A percentile compares a stretch with the other conserved stretches of the same genome.
phyloP scores from a whole-genome alignment of 2,797 vertebrate species.

The Gymnocypris eckloni region DNA sequence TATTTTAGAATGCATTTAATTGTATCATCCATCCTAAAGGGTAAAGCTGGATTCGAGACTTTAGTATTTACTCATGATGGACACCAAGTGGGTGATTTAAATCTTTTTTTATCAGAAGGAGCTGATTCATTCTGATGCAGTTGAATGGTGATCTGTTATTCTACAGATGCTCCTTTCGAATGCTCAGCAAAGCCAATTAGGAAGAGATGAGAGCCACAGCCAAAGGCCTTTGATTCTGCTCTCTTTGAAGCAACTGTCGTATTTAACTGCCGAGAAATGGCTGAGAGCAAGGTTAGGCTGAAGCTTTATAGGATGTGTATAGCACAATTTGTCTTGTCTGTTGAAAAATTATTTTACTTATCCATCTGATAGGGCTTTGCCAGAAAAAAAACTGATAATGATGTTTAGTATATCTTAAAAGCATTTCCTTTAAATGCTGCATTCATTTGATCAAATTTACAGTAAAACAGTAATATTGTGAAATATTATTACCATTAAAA shows the following conservation, averaged over 20 bases:
- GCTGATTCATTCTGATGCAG: constrained; percentile 25
- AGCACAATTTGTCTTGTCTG: background rate
- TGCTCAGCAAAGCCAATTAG: constrained; percentile 60
- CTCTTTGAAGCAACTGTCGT: constrained; percentile 76
- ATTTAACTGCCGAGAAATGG: constrained; percentile 74
- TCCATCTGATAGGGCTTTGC: background rate
- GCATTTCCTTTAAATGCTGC: background rate
- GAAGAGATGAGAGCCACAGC: constrained; percentile 71
- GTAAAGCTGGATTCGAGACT: background rate
- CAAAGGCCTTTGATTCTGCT: constrained; percentile 68
- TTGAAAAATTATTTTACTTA: constrained; percentile 26
- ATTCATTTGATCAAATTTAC: background rate
- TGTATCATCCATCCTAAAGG: constrained; percentile 9
- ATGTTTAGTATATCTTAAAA: background rate
- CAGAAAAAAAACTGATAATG: background rate
- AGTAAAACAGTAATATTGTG: background rate
- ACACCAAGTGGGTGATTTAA: background rate
- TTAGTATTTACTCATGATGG: constrained; percentile 1
- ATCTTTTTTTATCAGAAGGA: constrained; percentile 11
- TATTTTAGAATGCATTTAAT: constrained; percentile 18
- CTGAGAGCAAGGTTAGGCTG: constrained; percentile 62
- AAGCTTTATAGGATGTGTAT: background rate
- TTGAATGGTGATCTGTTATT: constrained; percentile 39
- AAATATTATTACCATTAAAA: background rate
- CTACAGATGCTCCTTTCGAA: constrained; percentile 66